Evolutionary conservation across 2,113 vertebrate species (phyloP).

Genomic region (Upupa epops): DNA sequence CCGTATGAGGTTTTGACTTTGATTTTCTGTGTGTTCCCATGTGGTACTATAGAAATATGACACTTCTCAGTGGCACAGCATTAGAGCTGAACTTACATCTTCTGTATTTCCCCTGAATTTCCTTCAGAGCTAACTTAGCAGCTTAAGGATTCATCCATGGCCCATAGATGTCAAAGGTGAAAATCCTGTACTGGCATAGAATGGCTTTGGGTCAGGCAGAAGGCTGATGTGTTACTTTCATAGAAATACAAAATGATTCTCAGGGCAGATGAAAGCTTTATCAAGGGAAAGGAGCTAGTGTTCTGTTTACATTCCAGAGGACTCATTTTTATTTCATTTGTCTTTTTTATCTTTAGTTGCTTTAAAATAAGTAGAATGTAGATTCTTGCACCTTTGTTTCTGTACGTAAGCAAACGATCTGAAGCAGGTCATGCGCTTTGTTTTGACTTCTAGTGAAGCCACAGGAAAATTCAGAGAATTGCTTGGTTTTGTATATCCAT

Average conservation of each 20-base stretch:
- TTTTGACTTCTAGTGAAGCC: background rate
- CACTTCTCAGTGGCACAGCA: background rate
- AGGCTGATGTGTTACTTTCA: background rate
- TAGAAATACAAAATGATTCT: background rate
- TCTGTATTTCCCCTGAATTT: background rate
- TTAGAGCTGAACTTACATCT: background rate
- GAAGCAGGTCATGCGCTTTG: background rate
- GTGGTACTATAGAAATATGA: background rate
- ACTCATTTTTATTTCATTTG: constrained; percentile 50
- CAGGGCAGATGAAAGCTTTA: background rate
- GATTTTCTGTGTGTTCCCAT: accelerated
- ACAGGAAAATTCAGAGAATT: background rate
- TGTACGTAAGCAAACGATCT: background rate
- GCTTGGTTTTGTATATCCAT: background rate
- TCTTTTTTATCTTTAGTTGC: background rate
- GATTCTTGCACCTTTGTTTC: background rate
- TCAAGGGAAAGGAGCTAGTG: background rate
- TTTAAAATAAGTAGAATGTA: constrained; percentile 14
- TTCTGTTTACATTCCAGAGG: background rate
- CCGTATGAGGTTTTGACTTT: background rate
- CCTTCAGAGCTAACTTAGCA: background rate
- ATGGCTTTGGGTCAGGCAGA: background rate
- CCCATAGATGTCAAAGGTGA: background rate
- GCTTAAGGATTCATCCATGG: background rate
- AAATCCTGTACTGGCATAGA: background rate